Base-by-base conservation (phyloP, 2,113 vertebrate genomes). In the Eclectus roratus region DNA sequence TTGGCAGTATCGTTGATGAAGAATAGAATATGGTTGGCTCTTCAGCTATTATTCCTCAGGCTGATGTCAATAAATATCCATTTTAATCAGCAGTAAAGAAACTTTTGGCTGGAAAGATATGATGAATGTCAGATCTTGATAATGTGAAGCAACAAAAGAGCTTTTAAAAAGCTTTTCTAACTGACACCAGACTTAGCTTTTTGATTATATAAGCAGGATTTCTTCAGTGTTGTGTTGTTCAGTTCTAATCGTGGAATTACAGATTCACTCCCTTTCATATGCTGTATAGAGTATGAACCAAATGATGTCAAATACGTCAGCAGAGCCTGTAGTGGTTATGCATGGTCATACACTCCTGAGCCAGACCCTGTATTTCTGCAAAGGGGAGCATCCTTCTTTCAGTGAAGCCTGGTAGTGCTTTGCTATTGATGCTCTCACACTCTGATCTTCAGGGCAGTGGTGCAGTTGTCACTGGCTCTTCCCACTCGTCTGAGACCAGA, bases 11-110 rank as follows among this genome's bases (percentile, higher is more conserved):
- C 96, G 88, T 94, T 97, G 94, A 80, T 95, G 93, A 96, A 96
- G 90, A 88, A 87, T 47, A 89, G 93, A 96, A 93, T 93, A 95
- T 94, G 77, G 85, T 91, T 96, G 94, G 85, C 91, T 95, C 91
- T 95, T 93, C 63, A 86, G 80, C 95, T 97, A 69, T 96, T 96
- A 96, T 91, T 95, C 87, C 88, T 73, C 82, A 78, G 92, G 55
- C 95, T 96, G 85, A 85, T 96, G 95, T 96, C 94, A 93, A 96
- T 97, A 97, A 97, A 96, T 96, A 96, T 23, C 83, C 93, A 83
- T 95, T 97, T 94, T 92, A 96, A 96, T 96, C 93, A 94, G 47
- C 94, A 94, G 80, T 92, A 96, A 96, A 95, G 96, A 94, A 97
- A 93, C 73, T 94, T 94, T 88, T 96, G 90, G 94, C 95, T 96